These are phyloP conservation scores for Xenopus petersii DNA, from an alignment of 2,797 vertebrate species.

Conservation along the genomic window DNA sequence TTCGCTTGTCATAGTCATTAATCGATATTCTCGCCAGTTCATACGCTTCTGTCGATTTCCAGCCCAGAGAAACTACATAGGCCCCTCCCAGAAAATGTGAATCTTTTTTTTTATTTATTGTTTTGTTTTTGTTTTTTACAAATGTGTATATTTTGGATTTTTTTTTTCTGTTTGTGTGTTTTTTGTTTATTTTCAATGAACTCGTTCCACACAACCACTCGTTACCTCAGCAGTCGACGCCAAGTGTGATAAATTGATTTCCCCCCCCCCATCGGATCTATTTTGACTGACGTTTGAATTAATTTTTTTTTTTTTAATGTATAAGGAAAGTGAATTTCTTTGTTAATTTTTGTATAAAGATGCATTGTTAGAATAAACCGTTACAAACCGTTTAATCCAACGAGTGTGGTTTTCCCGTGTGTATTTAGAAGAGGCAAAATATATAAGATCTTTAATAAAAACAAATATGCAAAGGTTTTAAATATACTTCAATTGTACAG, in stretches of 20 bases:
- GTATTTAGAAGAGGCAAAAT: too few species aligned
- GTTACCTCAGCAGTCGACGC: constrained; percentile 34
- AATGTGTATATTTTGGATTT: constrained; percentile 12
- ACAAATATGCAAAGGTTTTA: too few species aligned
- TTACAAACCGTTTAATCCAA: neutral
- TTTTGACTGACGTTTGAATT: neutral
- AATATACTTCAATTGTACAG: too few species aligned
- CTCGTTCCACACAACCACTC: constrained; percentile 30
- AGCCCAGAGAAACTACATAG: too few species aligned
- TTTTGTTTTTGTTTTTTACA: constrained; percentile 8
- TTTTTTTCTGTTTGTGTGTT: neutral
- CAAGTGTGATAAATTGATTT: neutral
- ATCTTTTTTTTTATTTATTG: neutral
- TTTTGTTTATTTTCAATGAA: too few species aligned
- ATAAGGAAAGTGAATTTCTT: constrained; percentile 5
- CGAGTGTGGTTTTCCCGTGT: too few species aligned
- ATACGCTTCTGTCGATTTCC: too few species aligned
- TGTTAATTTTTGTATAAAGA: constrained; percentile 16
- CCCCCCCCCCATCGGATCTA: neutral
- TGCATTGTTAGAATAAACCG: constrained; percentile 24
- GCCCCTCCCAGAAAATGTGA: constrained; percentile 38
- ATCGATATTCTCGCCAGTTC: too few species aligned
- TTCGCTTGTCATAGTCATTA: too few species aligned
- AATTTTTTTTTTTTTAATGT: constrained; percentile 8
- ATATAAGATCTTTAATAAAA: too few species aligned